Base-by-base conservation (phyloP, 2,797 vertebrate species). In the Anabacerthia variegaticeps region DNA sequence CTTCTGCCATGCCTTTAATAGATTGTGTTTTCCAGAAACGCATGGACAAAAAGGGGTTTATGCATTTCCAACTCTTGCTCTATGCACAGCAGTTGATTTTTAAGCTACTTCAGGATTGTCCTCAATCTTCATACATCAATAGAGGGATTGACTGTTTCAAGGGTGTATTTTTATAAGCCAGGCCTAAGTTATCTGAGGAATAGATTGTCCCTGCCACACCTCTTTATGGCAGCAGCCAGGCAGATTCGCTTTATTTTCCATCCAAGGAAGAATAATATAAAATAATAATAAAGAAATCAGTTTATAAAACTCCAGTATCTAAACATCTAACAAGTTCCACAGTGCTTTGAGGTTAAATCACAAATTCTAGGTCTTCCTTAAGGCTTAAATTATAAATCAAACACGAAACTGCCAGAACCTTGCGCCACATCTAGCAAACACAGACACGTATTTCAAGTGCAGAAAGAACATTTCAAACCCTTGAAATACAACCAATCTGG, bases 391-490 rank as follows among this genome's bases (percentile, higher is more conserved):
- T 66, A 68, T n/a, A 89, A 91, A 78, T 79, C 62, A 84, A 90
- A 74, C 30, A 28, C 66, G 76, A 85, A 92, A 82, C 71, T 61
- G 74, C 75, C 69, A 81, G 92, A 94, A 59, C 28, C 55, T 93
- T 90, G 76, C 17, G 0, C 80, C 94, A 95, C 76, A 81, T 73
- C 43, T 39, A 75, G 85, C 68, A 95, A 93, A 89, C 49, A 48
- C 55, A 86, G 73, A 48, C 54, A 75, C 21, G 49, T 56, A 88
- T 77, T 95, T 94, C 65, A 85, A 89, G 85, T 36, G 66, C 43
- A 85, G 36, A 62, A 90, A 89, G 62, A 84, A 88, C 72, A 88
- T 74, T 95, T 91, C 75, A 89, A 72, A 46, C 27, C 54, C 66
- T 37, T 85, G 79, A 94, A 92, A 90, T 54, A 74, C 44, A 83